Evolutionary conservation across 2,888 invertebrate genomes (phyloP).

Genomic region (Euplexia lucipara): DNA sequence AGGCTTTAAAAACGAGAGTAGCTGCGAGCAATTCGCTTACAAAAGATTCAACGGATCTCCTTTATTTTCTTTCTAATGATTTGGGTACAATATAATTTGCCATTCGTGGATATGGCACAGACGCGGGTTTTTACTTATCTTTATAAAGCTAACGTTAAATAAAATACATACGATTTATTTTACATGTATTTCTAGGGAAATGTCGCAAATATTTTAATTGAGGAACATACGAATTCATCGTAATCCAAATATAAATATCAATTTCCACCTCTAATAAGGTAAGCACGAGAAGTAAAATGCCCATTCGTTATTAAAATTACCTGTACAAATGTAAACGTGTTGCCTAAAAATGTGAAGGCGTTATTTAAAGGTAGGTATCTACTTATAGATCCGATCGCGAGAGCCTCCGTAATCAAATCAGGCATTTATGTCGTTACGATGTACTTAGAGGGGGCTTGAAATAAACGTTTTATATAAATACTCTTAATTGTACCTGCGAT

Average conservation of each 20-base stretch:
- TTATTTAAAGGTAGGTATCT: conserved; percentile 7
- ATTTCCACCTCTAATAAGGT: conserved; percentile 7
- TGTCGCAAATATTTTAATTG: background rate
- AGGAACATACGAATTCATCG: background rate
- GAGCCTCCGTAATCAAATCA: conserved; percentile 39
- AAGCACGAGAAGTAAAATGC: background rate
- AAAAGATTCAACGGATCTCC: conserved; percentile 49
- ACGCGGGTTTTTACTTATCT: conserved; percentile 8
- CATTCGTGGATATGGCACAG: conserved; percentile 23
- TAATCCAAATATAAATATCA: background rate
- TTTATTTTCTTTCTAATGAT: conserved; percentile 61
- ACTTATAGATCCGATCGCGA: conserved; percentile 13
- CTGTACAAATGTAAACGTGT: conserved; percentile 2
- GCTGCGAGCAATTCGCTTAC: conserved; percentile 56
- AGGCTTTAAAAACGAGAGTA: conserved; percentile 66
- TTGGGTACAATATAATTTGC: conserved; percentile 52
- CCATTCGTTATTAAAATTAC: conserved; percentile 31
- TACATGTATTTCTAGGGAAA: background rate
- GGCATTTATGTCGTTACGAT: conserved; percentile 27
- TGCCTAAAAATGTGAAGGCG: conserved; percentile 10
- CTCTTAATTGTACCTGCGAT: conserved; percentile 21
- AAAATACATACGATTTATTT: background rate
- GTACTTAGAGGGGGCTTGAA: conserved; percentile 19
- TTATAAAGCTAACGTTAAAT: conserved; percentile 6
- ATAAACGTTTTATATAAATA: conserved; percentile 28